These are phyloP conservation scores for Corythaixoides concolor DNA, from an alignment of 2,113 vertebrate species.

Conservation along the genomic window DNA sequence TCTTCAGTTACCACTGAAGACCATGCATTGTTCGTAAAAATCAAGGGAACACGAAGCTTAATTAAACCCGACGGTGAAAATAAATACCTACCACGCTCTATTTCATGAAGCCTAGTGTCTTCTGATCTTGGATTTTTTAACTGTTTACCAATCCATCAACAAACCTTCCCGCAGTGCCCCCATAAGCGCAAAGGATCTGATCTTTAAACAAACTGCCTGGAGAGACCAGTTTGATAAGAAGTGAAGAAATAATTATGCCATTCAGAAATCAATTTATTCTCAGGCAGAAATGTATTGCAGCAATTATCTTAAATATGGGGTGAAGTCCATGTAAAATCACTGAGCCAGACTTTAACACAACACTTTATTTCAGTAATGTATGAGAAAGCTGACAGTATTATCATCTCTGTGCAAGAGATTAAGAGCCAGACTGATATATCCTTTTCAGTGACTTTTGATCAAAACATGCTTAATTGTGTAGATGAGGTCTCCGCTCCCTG, in stretches of 20 bases:
- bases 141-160: constrained; percentile 25
- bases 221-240: constrained; percentile 55
- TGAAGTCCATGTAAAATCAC: constrained; percentile 58
- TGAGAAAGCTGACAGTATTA: neutral
- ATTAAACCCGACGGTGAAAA: neutral
- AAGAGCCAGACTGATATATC: neutral
- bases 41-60: neutral
- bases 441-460: constrained; percentile 30
- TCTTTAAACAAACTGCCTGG: constrained; percentile 38
- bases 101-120: neutral
- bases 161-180: neutral
- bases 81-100: neutral
- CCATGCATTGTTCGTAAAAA: neutral
- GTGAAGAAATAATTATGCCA: constrained; percentile 47
- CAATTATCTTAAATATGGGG: constrained; percentile 54
- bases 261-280: constrained; percentile 65
- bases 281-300: constrained; percentile 47
- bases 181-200: neutral
- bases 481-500: neutral
- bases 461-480: neutral
- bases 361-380: neutral
- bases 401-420: neutral
- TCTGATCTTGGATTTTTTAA: neutral
- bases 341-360: neutral
- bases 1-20: neutral